These are phyloP conservation scores for Selene dorsalis DNA, from an alignment of 2,797 vertebrate species.

Conservation along the genomic window DNA sequence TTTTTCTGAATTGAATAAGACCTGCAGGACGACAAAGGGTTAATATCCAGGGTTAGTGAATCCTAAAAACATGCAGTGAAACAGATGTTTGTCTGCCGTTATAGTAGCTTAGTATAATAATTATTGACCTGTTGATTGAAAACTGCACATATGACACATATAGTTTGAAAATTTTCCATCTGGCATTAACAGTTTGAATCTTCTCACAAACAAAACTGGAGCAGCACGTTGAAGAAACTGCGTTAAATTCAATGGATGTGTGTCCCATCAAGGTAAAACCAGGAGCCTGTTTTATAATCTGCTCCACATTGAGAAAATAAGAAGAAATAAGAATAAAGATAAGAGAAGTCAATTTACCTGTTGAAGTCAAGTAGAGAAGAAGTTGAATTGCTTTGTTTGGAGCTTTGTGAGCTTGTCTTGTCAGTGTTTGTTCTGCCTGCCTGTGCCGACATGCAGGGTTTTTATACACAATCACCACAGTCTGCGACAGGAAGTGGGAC, in stretches of 20 bases:
- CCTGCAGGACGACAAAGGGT: no score
- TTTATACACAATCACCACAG: conserved; percentile 14
- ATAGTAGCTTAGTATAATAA: neutral
- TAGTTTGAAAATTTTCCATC: neutral
- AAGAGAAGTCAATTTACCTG: conserved; percentile 60
- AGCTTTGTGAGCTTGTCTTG: conserved; percentile 16
- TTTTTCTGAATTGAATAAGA: conserved; percentile 14
- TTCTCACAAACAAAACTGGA: neutral
- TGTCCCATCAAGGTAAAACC: neutral
- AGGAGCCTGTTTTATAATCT: neutral
- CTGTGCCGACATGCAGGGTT: neutral
- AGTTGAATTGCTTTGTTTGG: conserved; percentile 1
- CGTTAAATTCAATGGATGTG: neutral
- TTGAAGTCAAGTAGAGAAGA: neutral
- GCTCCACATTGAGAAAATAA: neutral
- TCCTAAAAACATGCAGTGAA: neutral
- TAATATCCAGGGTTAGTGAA: no score
- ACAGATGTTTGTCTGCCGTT: neutral
- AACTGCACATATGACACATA: no score
- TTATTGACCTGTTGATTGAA: no score
- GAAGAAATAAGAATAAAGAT: neutral
- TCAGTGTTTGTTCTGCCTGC: conserved; percentile 32
- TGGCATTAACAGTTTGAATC: neutral
- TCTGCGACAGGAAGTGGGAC: conserved; percentile 52
- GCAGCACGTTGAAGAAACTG: neutral